phyloP scores from a whole-genome alignment of 2,888 invertebrate genomes.

The Aromia moschata region DNA sequence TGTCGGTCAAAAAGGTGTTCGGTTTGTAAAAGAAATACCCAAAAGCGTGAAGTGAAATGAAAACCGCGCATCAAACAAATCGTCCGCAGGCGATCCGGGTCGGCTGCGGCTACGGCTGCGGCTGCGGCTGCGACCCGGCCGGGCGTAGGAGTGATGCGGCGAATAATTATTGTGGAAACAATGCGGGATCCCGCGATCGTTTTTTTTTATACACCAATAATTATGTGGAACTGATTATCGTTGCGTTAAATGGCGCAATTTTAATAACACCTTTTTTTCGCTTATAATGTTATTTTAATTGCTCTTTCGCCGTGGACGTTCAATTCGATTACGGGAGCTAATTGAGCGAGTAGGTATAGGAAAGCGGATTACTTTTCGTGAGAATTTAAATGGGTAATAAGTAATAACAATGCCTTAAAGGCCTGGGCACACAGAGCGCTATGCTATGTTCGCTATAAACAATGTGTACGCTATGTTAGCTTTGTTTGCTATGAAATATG shows the following conservation, averaged over 20 bases:
- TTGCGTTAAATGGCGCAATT: constrained; percentile 14
- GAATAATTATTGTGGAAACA: constrained; percentile 22
- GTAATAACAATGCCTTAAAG: neutral
- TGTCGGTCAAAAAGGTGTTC: too few relatives aligned
- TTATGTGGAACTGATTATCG: constrained; percentile 29
- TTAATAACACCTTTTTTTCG: constrained; percentile 6
- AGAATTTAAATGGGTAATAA: neutral
- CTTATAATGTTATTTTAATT: constrained; percentile 7
- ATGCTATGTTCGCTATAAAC: too few relatives aligned
- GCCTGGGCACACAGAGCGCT: too few relatives aligned
- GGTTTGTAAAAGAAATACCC: too few relatives aligned
- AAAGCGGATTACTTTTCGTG: neutral
- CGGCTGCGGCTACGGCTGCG: neutral
- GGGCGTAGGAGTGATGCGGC: constrained; percentile 29
- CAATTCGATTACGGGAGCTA: neutral
- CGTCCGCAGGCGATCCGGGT: constrained; percentile 18
- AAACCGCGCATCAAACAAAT: constrained; percentile 31
- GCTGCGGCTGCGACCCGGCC: constrained; percentile 3
- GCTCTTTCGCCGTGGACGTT: neutral
- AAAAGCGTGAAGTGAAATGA: constrained; percentile 32
- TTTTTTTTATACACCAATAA: constrained; percentile 42
- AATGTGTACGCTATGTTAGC: too few relatives aligned
- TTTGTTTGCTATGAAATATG: too few relatives aligned
- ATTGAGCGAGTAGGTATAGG: neutral
- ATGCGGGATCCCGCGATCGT: constrained; percentile 17